Evolutionary conservation across 2,113 vertebrate genomes (phyloP), one percentile per base, ranked within the genome.

Genomic region (Ascaphus truei): DNA sequence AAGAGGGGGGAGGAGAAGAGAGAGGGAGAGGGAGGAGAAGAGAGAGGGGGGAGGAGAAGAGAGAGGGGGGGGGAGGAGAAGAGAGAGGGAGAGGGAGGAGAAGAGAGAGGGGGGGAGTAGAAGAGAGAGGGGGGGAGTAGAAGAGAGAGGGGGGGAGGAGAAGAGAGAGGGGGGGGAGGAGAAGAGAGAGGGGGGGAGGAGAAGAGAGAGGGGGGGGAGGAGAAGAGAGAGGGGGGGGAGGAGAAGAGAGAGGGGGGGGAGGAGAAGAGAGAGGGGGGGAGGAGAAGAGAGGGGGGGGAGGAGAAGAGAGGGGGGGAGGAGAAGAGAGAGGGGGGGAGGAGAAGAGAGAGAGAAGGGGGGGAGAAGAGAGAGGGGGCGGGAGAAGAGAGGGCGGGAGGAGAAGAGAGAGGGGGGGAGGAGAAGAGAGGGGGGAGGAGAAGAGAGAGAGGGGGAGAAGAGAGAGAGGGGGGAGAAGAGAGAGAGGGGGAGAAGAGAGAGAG

Each of bases 101-200:
- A n/a, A n/a, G n/a, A n/a, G n/a, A n/a, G n/a, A n/a, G n/a, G n/a
- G n/a, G n/a, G n/a, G n/a, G n/a, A n/a, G n/a, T n/a, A n/a, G n/a
- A n/a, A n/a, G n/a, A n/a, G n/a, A n/a, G n/a, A n/a, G n/a, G n/a
- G n/a, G n/a, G n/a, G n/a, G n/a, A n/a, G n/a, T n/a, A n/a, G n/a
- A n/a, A n/a, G n/a, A n/a, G n/a, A n/a, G n/a, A 39, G 7, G 37
- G 30, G 69, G 58, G 75, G 69, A 37, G 8, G 73, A 76, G 57
- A 3, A 9, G 57, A 73, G 39, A 43, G 73, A 72, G 58, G 64
- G 37, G 62, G 62, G 27, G 57, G 10, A 29, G 41, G 36, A 62
- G 13, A 31, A 53, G 29, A 62, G 47, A 33, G 31, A 67, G 71
- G 48, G 41, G 29, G n/a, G 31, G 18, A 52, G 47, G 15, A 12